phyloP scores from a whole-genome alignment of 2,888 invertebrate species.

The Tenthredo notha region DNA sequence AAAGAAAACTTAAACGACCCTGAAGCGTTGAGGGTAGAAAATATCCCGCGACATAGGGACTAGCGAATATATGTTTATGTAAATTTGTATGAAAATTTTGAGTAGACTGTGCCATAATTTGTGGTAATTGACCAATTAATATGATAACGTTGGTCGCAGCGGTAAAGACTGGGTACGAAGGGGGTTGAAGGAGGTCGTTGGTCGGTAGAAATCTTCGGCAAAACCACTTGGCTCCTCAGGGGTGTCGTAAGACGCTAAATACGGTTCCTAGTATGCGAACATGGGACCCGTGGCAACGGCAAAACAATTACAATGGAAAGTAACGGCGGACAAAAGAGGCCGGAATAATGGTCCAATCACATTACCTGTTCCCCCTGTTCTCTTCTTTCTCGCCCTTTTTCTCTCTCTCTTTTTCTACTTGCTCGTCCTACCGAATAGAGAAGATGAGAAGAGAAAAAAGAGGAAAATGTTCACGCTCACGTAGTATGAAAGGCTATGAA shows the following conservation, averaged over 20 bases:
- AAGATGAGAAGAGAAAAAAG: not conserved
- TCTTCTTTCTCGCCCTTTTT: not conserved
- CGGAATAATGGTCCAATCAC: conserved; percentile 51
- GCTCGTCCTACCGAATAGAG: not conserved
- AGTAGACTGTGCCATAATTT: conserved; percentile 2
- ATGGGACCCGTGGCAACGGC: conserved; percentile 39
- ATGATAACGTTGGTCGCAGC: conserved; percentile 40
- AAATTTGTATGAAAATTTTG: conserved; percentile 18
- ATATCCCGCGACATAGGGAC: not conserved
- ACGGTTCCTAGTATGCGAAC: conserved; percentile 48
- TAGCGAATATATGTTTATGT: not conserved
- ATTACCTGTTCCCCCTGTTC: conserved; percentile 26
- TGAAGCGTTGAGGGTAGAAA: not conserved
- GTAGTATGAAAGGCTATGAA: conserved; percentile 38
- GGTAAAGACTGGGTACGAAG: conserved; percentile 4
- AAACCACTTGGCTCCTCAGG: conserved; percentile 34
- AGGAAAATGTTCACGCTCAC: conserved; percentile 18
- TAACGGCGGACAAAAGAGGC: conserved; percentile 44
- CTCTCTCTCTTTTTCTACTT: not conserved
- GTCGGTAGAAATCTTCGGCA: conserved; percentile 16
- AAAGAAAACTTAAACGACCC: not conserved
- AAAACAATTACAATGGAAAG: conserved; percentile 51
- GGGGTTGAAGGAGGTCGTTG: conserved; percentile 27
- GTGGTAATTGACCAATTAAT: conserved; percentile 40
- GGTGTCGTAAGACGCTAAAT: conserved; percentile 42